These are phyloP conservation scores for Candoia aspera DNA, from an alignment of 2,113 vertebrate genomes.

Conservation along the genomic window DNA sequence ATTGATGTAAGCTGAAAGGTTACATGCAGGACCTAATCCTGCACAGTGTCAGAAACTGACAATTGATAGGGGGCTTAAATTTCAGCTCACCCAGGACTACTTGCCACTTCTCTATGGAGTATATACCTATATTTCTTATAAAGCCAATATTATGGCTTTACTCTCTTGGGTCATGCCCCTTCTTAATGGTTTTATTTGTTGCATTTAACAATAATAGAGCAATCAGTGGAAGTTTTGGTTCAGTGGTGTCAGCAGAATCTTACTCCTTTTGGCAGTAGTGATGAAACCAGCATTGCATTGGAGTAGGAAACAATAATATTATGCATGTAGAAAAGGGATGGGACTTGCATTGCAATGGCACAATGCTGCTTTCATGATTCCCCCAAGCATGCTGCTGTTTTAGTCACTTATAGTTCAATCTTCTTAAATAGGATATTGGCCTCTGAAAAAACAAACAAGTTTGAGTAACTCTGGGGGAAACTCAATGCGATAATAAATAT, in stretches of 20 bases:
- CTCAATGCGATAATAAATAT: not conserved
- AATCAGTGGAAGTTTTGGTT: not conserved
- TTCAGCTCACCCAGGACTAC: not conserved
- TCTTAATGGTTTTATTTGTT: not conserved
- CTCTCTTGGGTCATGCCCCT: not conserved
- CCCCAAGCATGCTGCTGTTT: not conserved
- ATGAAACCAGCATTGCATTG: not conserved
- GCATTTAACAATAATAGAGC: not conserved
- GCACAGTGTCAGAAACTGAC: not conserved
- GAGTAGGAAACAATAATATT: not conserved
- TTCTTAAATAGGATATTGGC: not conserved
- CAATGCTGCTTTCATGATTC: not conserved
- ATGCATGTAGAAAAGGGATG: not conserved
- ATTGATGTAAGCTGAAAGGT: accelerated
- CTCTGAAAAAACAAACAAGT: not conserved
- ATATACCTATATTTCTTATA: not conserved
- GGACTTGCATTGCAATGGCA: not conserved
- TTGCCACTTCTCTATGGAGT: not conserved
- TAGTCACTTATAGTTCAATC: not conserved
- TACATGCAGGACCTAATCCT: not conserved
- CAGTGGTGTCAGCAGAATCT: not conserved
- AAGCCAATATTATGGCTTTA: not conserved
- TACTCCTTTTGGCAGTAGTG: not conserved
- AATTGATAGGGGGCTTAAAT: not conserved
- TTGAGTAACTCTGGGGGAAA: not conserved